These are phyloP conservation scores for Lepilemur septentrionalis DNA, from an alignment of 2,797 vertebrate species.

Conservation along the genomic window DNA sequence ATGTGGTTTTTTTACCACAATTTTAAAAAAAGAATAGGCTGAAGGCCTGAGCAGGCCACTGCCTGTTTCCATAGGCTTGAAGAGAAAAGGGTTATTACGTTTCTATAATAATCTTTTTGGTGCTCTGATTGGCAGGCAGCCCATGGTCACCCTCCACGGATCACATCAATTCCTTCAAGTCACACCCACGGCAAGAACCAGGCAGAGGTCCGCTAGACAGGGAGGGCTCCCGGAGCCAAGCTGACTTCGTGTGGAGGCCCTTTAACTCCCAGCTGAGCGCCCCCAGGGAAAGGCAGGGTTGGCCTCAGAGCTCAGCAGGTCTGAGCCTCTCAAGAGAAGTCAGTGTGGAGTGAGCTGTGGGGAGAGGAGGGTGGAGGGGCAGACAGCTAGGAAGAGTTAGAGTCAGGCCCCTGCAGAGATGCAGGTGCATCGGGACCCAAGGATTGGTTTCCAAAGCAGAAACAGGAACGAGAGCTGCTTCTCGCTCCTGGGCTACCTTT, in stretches of 20 bases:
- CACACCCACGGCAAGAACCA: background rate
- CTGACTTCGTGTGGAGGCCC: background rate
- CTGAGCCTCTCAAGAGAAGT: background rate
- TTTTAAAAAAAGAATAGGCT: background rate
- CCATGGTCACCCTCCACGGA: background rate
- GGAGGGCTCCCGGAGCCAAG: background rate
- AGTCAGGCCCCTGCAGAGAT: background rate
- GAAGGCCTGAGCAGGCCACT: background rate
- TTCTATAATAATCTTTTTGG: background rate
- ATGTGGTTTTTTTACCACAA: background rate
- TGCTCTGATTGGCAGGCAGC: background rate
- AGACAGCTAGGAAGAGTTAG: background rate
- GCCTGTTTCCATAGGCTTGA: background rate
- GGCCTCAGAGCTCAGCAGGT: background rate
- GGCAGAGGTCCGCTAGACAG: background rate
- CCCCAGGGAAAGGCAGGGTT: background rate
- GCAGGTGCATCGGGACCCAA: background rate
- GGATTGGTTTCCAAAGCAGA: background rate
- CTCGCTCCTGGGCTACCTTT: background rate
- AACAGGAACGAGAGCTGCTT: background rate
- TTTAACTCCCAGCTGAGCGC: background rate
- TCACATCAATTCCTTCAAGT: background rate
- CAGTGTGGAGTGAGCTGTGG: background rate
- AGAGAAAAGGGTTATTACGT: background rate
- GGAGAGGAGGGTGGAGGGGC: background rate